These are phyloP conservation scores for Melinaea marsaeus DNA, from an alignment of 2,888 invertebrate genomes.

Conservation along the genomic window DNA sequence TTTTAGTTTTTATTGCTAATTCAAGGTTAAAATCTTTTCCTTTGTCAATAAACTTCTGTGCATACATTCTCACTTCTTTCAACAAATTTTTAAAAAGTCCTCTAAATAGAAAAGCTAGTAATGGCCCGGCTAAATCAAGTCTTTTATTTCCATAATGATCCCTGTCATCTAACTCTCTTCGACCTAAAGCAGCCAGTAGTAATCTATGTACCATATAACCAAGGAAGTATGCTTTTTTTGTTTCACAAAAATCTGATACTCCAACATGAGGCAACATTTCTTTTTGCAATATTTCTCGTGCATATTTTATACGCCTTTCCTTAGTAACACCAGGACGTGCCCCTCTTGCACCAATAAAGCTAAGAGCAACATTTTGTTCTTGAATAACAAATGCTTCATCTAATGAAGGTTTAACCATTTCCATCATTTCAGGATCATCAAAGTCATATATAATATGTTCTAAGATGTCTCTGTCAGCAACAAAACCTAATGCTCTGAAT, in stretches of 20 bases:
- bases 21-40: constrained; percentile 99
- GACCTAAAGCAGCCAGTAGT: constrained; percentile 93
- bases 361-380: constrained; percentile 98
- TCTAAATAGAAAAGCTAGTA: constrained; percentile 97
- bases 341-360: constrained; percentile 98
- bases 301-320: constrained; percentile 99
- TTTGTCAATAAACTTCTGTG: constrained; percentile 98
- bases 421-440: constrained; percentile 99
- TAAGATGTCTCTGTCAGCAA: constrained; percentile 98
- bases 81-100: constrained; percentile 96
- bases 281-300: constrained; percentile 98
- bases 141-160: constrained; percentile 99
- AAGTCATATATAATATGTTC: constrained; percentile 99
- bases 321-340: constrained; percentile 98
- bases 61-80: constrained; percentile 98
- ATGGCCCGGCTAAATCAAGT: constrained; percentile 97
- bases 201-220: constrained; percentile 99
- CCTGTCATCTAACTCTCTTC: constrained; percentile 98
- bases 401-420: constrained; percentile 99
- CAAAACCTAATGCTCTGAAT: constrained; percentile 99
- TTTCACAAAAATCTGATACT: constrained; percentile 99
- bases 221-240: constrained; percentile 98
- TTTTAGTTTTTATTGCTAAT: constrained; percentile 96
- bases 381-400: constrained; percentile 99
- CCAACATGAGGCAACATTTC: constrained; percentile 99